These are phyloP conservation scores for Nylanderia fulva DNA, from an alignment of 1,140 invertebrate species.

Conservation along the genomic window DNA sequence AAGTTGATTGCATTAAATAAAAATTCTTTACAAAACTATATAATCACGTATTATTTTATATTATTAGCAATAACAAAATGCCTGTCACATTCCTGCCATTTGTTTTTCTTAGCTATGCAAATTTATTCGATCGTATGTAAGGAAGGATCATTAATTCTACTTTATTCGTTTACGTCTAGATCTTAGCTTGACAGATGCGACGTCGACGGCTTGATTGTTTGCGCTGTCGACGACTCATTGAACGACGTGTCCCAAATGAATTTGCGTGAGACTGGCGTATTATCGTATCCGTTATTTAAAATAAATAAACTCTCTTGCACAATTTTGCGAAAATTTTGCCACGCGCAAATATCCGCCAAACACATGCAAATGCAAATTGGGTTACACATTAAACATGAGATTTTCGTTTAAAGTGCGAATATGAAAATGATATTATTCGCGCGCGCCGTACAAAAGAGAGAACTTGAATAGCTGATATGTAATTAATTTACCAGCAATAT, in stretches of 20 bases:
- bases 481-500: conserved; percentile 6
- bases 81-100: background rate
- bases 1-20: background rate
- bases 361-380: conserved; percentile 7
- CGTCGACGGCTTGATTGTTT: conserved; percentile 12
- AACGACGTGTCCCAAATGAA: background rate
- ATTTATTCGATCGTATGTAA: background rate
- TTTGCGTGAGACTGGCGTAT: background rate
- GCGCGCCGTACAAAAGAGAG: background rate
- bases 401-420: conserved; percentile 12
- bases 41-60: background rate
- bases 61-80: background rate
- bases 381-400: conserved; percentile 3
- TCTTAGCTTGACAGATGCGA: conserved; percentile 8
- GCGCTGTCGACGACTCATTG: conserved; percentile 1
- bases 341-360: background rate
- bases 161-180: conserved; percentile 7
- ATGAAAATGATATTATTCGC: background rate
- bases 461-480: background rate
- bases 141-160: conserved; percentile 16
- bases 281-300: background rate
- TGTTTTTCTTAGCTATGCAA: background rate
- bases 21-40: background rate
- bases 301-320: background rate
- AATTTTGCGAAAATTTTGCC: background rate